Evolutionary conservation across 2,888 invertebrate genomes (phyloP).

Genomic region (Pammene fasciana): DNA sequence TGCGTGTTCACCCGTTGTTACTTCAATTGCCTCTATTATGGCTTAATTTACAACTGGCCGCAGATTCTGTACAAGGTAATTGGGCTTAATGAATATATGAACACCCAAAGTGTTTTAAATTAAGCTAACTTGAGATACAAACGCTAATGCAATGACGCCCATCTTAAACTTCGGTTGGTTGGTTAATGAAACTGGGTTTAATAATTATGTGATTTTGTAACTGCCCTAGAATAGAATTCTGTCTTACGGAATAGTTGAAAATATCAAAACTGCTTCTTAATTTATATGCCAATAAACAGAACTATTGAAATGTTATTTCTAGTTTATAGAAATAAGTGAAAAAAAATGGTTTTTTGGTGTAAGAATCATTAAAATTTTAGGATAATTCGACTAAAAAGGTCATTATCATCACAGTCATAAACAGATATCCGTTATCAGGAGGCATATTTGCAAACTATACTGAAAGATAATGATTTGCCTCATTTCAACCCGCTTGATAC

Average conservation of each 20-base stretch:
- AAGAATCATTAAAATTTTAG: no score
- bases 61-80: conserved; percentile 45
- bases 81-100: conserved; percentile 34
- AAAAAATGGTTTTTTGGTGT: no score
- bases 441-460: background rate
- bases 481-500: background rate
- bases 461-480: background rate
- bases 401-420: no score
- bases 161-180: background rate
- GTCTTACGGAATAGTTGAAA: background rate
- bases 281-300: background rate
- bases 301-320: no score
- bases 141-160: conserved; percentile 7
- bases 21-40: conserved; percentile 65
- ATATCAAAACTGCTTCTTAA: background rate
- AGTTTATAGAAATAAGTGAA: no score
- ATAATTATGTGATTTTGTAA: background rate
- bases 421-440: no score
- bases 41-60: conserved; percentile 63
- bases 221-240: background rate
- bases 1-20: conserved; percentile 58
- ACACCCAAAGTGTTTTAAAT: conserved; percentile 28
- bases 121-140: conserved; percentile 11
- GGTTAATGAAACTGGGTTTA: background rate
- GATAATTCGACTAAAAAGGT: no score